These are phyloP conservation scores for Urocynchramus pylzowi DNA, from an alignment of 2,113 vertebrate genomes.

Conservation along the genomic window DNA sequence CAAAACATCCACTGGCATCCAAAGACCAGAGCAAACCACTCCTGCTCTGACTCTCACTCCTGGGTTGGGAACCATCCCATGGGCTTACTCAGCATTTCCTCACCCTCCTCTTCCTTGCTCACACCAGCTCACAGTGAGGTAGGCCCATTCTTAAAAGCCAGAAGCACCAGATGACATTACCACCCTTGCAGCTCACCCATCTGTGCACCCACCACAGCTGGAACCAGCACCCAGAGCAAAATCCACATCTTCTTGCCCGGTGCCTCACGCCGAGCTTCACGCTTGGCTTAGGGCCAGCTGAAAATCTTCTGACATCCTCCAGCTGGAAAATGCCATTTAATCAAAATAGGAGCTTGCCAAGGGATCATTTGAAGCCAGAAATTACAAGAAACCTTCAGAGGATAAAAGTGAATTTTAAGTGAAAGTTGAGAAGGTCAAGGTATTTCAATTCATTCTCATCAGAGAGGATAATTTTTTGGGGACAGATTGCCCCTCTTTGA, in stretches of 20 bases:
- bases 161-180: not conserved
- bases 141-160: not conserved
- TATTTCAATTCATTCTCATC: not conserved
- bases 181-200: not conserved
- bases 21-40: not conserved
- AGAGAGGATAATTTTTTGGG: fast-evolving
- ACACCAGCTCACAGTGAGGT: fast-evolving
- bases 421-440: conserved; percentile 4
- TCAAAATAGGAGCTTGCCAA: conserved; percentile 40
- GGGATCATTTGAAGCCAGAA: not conserved
- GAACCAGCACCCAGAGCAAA: not conserved
- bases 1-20: not conserved
- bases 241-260: not conserved
- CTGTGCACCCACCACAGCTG: not conserved
- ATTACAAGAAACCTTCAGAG: conserved; percentile 11
- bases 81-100: not conserved
- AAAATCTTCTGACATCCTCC: conserved; percentile 38
- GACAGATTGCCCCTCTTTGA: not conserved
- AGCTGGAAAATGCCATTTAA: conserved; percentile 45
- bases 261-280: fast-evolving
- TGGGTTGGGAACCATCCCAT: not conserved
- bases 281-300: not conserved
- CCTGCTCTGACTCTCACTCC: not conserved
- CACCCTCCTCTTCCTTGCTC: not conserved
- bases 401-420: conserved; percentile 8